phyloP scores from a whole-genome alignment of 1,140 invertebrate genomes.

The Calycopis cecrops region DNA sequence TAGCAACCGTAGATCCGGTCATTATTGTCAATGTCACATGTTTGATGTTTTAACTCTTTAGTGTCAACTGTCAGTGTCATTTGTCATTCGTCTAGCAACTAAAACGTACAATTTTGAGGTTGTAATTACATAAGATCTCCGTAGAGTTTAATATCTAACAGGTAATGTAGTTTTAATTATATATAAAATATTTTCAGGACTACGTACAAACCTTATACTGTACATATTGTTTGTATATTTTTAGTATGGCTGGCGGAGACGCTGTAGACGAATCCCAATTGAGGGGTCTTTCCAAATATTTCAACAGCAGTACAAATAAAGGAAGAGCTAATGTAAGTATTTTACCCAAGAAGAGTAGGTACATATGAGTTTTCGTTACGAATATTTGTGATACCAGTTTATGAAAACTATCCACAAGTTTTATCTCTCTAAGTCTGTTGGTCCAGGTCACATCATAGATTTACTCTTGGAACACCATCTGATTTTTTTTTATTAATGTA shows the following conservation, averaged over 20 bases:
- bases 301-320: slow-evolving; percentile 77
- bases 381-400: no score
- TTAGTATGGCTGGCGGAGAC: slow-evolving; percentile 82
- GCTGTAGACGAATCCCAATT: slow-evolving; percentile 77
- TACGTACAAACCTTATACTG: not conserved
- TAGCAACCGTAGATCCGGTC: no score
- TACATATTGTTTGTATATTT: slow-evolving; percentile 21
- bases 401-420: no score
- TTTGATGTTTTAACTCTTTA: not conserved
- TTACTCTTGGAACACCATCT: no score
- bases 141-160: not conserved
- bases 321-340: slow-evolving; percentile 81
- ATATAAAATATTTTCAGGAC: not conserved
- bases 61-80: slow-evolving; percentile 16
- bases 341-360: no score
- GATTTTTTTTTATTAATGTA: no score
- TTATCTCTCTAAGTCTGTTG: no score
- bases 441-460: no score
- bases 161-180: slow-evolving; percentile 17
- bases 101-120: slow-evolving; percentile 29
- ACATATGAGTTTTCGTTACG: no score
- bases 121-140: slow-evolving; percentile 46
- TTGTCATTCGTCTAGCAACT: slow-evolving; percentile 14
- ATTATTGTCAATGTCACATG: not conserved
- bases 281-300: slow-evolving; percentile 78